Base-by-base conservation (phyloP, 2,888 invertebrate species). In the Camponotus fellah region DNA sequence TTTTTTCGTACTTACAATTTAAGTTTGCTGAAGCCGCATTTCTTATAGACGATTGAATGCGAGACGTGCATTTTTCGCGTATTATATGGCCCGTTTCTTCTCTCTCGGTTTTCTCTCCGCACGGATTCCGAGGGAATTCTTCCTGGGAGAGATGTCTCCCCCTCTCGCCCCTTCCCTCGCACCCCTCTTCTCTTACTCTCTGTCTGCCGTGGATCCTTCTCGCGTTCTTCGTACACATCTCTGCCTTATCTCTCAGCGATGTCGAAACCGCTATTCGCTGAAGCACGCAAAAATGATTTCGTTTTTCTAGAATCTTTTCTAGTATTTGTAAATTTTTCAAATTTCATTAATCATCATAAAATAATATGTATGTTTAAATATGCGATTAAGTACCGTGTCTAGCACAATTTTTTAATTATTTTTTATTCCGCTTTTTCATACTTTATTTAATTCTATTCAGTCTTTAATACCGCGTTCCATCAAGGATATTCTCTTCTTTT, bases 61-160 rank as follows among this genome's bases (percentile, higher is more conserved):
- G 56, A 79, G 72, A 79, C 60, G 43, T 34, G 71, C 79, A 60
- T 60, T 60, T 53, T 53, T 79, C 43, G 46, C 60, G 77, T 88
- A 87, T 89, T 90, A 90, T 71, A 71, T 60, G 58, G 76, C 68
- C 80, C 75, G 68, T 62, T 74, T 83, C 80, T 75, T 81, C 49
- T 40, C 79, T 46, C 60, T 46, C 64, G 62, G 76, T 74, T 79
- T 84, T 79, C 60, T 85, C 86, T 69, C 85, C 72, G 84, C 86
- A 82, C 87, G 81, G 68, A 83, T 86, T 60, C 81, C 86, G 68
- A 87, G 84, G 66, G 87, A 83, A 87, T 91, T 92, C 92, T 92
- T 92, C 91, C 91, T 91, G 92, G 92, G 92, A 92, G 92, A 91
- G 88, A 89, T 90, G 82, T 82, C 80, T 82, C 69, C 86, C 82